Evolutionary conservation across 2,113 vertebrate genomes (phyloP), one percentile per base, ranked within the genome.

Genomic region (Larimichthys polyactis): DNA sequence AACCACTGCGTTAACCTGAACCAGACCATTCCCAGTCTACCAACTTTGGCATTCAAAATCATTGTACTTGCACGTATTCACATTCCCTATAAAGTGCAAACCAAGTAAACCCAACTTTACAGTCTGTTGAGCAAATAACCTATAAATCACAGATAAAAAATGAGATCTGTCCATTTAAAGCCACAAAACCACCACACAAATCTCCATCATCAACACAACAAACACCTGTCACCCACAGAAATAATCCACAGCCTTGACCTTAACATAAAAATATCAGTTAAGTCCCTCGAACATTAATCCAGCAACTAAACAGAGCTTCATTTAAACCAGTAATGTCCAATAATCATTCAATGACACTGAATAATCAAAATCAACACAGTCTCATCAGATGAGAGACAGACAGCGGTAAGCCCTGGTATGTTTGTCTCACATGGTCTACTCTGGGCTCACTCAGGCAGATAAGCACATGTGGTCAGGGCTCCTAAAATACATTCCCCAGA

Each of bases 401-500:
- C 88, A 87, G 84, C 79, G 79, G 87, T 90, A 90, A 89, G 85
- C 84, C 88, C 81, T 62, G 77, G 81, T 83, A 92, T 90, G 91
- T 89, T 90, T 78, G 84, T 64, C 88, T 92, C 93, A 92, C 92
- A 89, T 93, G 91, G 70, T 92, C 79, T 51, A 86, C 89, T 65
- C 84, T 84, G 86, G 82, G 87, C 84, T 92, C 84, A 88, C 87
- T 92, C 91, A 90, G 84, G 85, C 90, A 94, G 89, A 94, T 92
- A 86, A 91, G 87, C 85, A 79, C 90, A 87, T 94, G 92, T 84
- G 81, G 82, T 92, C 90, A 88, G 81, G 80, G 71, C 86, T 93
- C 92, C 92, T 91, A 93, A 95, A 93, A 95, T 94, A 95, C 91
- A 94, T 90, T 94, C 91, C 90, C 92, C 73, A 90, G 92, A 93